phyloP scores from a whole-genome alignment of 2,888 invertebrate species.

The Oscheius sp. region DNA sequence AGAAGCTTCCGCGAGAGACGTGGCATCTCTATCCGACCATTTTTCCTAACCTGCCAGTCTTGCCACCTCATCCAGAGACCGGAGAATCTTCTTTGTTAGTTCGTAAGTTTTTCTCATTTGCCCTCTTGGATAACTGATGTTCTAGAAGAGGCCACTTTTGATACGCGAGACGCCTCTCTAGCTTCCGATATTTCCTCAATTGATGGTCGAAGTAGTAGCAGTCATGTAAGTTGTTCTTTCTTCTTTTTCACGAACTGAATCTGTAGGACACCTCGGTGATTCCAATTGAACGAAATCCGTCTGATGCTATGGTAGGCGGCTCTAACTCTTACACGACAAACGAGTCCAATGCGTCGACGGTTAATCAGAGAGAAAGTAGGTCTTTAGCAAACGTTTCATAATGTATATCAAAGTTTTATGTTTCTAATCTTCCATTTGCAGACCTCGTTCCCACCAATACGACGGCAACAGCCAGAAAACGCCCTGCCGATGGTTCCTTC shows the following conservation, averaged over 20 bases:
- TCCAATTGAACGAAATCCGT: neutral
- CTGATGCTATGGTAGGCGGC: neutral
- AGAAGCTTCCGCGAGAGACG: conserved; percentile 53
- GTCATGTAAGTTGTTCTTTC: neutral
- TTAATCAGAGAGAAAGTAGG: neutral
- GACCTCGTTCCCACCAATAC: neutral
- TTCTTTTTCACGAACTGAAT: neutral
- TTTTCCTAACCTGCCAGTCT: neutral
- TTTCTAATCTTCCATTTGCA: neutral
- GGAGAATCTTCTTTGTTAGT: neutral
- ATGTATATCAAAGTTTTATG: neutral
- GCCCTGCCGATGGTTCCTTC: neutral
- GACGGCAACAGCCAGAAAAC: neutral
- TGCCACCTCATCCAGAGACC: neutral
- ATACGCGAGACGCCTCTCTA: conserved; percentile 7
- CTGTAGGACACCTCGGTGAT: neutral
- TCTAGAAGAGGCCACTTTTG: neutral
- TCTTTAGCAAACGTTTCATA: no score
- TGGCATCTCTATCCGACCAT: conserved; percentile 33
- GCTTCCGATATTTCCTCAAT: neutral
- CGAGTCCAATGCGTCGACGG: neutral
- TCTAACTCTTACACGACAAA: conserved; percentile 1
- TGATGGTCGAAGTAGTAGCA: neutral
- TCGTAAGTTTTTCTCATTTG: neutral
- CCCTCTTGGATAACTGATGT: neutral